phyloP scores from a whole-genome alignment of 1,140 invertebrate species.

The Melitaea cinxia region DNA sequence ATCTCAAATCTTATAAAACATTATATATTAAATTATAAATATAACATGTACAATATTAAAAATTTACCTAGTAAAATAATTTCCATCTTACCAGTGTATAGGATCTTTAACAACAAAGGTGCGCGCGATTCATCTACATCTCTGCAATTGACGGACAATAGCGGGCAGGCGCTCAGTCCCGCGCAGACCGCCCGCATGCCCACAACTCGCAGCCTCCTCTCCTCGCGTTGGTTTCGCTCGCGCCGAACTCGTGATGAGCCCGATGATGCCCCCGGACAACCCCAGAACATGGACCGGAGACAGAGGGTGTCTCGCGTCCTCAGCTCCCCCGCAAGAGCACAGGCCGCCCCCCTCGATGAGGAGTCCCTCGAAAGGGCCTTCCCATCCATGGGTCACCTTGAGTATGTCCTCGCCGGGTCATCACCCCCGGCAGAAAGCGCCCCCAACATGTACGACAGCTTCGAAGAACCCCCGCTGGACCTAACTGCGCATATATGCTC shows the following conservation, averaged over 20 bases:
- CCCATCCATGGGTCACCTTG: constrained; percentile 85
- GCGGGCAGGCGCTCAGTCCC: constrained; percentile 53
- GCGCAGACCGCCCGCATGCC: constrained; percentile 69
- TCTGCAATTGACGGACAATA: constrained; percentile 68
- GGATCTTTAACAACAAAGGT: constrained; percentile 57
- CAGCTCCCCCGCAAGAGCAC: constrained; percentile 55
- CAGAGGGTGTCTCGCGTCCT: constrained; percentile 57
- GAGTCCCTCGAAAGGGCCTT: constrained; percentile 85
- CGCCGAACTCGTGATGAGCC: constrained; percentile 56
- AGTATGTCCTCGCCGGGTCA: constrained; percentile 88
- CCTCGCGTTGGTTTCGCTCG: constrained; percentile 65
- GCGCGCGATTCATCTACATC: constrained; percentile 62
- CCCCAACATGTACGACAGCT: constrained; percentile 88
- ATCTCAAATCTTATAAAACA: too few relatives aligned
- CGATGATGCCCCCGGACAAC: constrained; percentile 48
- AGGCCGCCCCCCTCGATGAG: constrained; percentile 72
- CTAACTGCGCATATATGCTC: constrained; percentile 88
- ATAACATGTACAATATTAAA: too few relatives aligned
- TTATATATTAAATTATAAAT: too few relatives aligned
- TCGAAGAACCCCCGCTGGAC: constrained; percentile 86
- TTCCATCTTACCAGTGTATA: constrained; percentile 39
- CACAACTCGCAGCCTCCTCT: constrained; percentile 63
- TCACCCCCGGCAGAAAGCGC: constrained; percentile 88
- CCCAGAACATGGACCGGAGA: constrained; percentile 61
- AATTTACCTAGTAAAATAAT: background rate